Conservation (phyloP, 2,113 vertebrate genomes). For the Entomyzon cyanotis region DNA sequence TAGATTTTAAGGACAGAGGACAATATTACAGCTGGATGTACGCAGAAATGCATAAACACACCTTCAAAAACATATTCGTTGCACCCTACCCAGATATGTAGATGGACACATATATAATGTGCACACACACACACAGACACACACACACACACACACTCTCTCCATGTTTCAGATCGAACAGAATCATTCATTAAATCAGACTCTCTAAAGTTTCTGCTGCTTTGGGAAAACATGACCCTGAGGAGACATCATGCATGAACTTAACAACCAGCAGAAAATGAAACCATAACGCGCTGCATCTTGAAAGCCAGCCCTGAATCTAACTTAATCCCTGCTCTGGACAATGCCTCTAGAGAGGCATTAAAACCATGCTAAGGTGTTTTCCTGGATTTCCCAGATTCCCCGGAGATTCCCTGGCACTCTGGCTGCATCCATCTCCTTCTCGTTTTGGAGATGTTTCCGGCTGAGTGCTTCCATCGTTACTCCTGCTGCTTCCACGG, state of each 20-base stretch:
- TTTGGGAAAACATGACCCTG: slow-evolving; percentile 33
- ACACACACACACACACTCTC: fast-evolving
- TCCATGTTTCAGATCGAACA: not conserved
- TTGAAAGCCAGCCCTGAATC: not conserved
- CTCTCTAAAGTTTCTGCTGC: slow-evolving; percentile 31
- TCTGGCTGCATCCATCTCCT: not conserved
- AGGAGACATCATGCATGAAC: not conserved
- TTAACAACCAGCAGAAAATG: slow-evolving; percentile 46
- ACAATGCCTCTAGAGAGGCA: slow-evolving; percentile 1
- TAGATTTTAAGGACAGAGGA: not conserved
- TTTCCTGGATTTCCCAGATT: slow-evolving; percentile 31
- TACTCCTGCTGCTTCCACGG: not conserved
- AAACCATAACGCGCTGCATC: not conserved
- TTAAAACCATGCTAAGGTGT: slow-evolving; percentile 19
- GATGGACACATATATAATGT: not conserved
- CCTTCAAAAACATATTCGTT: not conserved
- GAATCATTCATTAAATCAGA: not conserved
- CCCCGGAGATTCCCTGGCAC: not conserved
- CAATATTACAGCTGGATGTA: slow-evolving; percentile 5
- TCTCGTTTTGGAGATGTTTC: not conserved
- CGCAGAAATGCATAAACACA: slow-evolving; percentile 2
- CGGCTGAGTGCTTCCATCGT: not conserved
- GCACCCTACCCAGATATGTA: not conserved
- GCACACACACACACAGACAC: too few relatives aligned
- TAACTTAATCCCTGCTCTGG: slow-evolving; percentile 12